Base-by-base conservation (phyloP, 2,888 invertebrate genomes). In the Zelleria hepariella region DNA sequence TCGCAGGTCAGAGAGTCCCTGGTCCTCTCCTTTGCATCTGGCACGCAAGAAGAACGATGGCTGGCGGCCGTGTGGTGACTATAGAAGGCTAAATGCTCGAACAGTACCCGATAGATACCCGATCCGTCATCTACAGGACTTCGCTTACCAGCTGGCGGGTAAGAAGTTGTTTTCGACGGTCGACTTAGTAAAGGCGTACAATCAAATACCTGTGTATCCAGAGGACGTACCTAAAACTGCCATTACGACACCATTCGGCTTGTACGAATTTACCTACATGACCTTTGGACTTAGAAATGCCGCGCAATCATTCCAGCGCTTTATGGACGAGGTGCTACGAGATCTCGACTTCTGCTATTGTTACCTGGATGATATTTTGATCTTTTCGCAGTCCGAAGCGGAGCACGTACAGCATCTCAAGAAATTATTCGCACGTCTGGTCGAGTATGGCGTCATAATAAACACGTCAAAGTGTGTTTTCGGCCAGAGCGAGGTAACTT, bases 281-380 rank as follows among this genome's bases (percentile, higher is more conserved):
- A n/a, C n/a, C n/a, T 55, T 55, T 25, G 55, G 55, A 55, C n/a
- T 55, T n/a, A 8, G 55, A 4, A 55, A 55, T 15, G 55, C 55
- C 15, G 55, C 55, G 5, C 55, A 55, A 27, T 25, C 55, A 25
- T 55, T 55, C 20, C 55, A 55, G 24, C 20, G 26, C 21, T 42
- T 0, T 20, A 61, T 1, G 65, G 62, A 1, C 57, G 65, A 0
- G 64, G 63, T 7, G 65, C 62, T 23, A 21, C 5, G 26, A 26
- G 26, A 7, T 6, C 26, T 26, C 26, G 26, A 26, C 26, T 26
- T 26, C 7, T 26, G 15, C 5, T 75, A 66, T 58, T 57, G 62
- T 0, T 80, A 78, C 53, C 55, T 80, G 0, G 75, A 78, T 49
- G 76, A 75, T 58, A 64, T 76, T 58, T 61, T 76, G 15, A 48